Evolutionary conservation across 2,113 vertebrate species (phyloP), one percentile per base, ranked within the genome.

Genomic region (Dascyllus trimaculatus): DNA sequence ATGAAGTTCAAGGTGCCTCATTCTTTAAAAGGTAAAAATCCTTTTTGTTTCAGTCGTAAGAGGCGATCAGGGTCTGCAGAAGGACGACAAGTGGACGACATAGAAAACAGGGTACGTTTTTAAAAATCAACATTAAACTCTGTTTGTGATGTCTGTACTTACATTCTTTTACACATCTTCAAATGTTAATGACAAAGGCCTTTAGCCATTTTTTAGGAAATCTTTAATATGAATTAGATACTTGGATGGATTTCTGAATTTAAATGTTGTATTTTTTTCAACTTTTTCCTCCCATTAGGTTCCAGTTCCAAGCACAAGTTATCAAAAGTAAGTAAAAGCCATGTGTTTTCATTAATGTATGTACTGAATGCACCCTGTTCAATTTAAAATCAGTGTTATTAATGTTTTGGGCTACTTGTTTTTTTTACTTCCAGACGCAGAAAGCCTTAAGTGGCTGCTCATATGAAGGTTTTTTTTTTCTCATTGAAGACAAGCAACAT

Each of bases 31-130:
- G 32, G 2, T 40, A 3, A 9, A 40, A 2, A 40, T 10, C 13
- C 4, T 40, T 66, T 62, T 52, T 66, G 14, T 82, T 86, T 49
- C 72, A 99, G 96, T 75, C 95, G 97, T 7, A 99, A 99, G 91
- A 95, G 97, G 60, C 95, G 95, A 53, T 98, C 97, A 1, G 90
- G 88, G 0, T 96, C 96, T 0, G 93, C 85, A 56, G 85, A 85
- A 9, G 22, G 87, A 6, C 83, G 90, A 0, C 92, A 93, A 93
- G 19, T 92, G 85, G 96, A 97, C 0, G 96, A 98, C 65, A 92
- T 96, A 10, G 98, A 99, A 84, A 98, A 97, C 29, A 94, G 95
- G 90, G 98, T 99, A 94, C 94, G 94, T 3, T 26, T 43, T 68
- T 29, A 18, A 46, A 24, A 45, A 17, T 56, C 22, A 3, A 18